phyloP scores from a whole-genome alignment of 1,140 invertebrate genomes.

The Leptonema lineaticorne region DNA sequence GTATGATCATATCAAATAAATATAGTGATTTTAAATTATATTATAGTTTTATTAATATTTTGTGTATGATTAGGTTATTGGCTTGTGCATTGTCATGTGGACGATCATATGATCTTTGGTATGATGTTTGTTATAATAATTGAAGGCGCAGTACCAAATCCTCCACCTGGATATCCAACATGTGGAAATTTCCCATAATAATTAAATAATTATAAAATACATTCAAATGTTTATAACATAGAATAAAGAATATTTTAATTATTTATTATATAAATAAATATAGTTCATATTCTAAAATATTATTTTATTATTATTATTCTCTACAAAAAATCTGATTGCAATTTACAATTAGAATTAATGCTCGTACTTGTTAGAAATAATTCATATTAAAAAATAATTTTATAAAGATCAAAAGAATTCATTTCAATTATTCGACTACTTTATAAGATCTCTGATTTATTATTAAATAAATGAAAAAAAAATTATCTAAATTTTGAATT shows the following conservation, averaged over 20 bases:
- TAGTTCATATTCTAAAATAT: too few relatives aligned
- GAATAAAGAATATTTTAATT: background rate
- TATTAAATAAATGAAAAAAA: too few relatives aligned
- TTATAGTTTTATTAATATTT: background rate
- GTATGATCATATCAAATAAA: background rate
- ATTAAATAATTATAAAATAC: background rate
- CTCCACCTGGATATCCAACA: conserved; percentile 20
- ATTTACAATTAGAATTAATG: too few relatives aligned
- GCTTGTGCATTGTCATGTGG: conserved; percentile 34
- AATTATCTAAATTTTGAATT: too few relatives aligned
- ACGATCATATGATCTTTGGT: conserved; percentile 34
- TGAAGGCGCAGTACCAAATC: conserved; percentile 1
- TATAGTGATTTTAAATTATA: background rate
- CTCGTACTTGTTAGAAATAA: too few relatives aligned
- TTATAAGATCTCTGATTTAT: too few relatives aligned
- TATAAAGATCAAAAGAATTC: too few relatives aligned
- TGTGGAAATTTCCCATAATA: conserved; percentile 26
- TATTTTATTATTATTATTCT: too few relatives aligned
- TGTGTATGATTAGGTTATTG: background rate
- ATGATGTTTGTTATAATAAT: conserved; percentile 22
- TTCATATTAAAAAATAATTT: too few relatives aligned
- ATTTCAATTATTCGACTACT: too few relatives aligned
- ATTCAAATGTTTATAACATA: background rate
- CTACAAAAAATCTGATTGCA: too few relatives aligned
- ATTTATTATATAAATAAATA: too few relatives aligned